Conservation (phyloP, 2,797 vertebrate genomes). For the Argyrosomus regius region DNA sequence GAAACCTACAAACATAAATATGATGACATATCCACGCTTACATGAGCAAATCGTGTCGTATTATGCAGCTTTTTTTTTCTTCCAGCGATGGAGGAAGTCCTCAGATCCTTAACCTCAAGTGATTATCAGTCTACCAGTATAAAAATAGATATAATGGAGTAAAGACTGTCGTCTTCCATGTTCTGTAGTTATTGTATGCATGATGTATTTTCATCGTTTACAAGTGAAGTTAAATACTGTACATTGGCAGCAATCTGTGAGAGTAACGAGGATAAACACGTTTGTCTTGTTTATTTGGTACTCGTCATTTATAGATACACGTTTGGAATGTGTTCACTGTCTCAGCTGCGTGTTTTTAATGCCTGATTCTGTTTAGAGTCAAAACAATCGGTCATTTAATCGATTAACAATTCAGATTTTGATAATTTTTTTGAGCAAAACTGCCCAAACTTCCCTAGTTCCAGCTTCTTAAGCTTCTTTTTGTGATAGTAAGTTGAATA, state of each 20-base stretch:
- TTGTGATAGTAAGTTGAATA: background rate
- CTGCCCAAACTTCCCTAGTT: background rate
- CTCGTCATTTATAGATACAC: background rate
- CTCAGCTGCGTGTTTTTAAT: background rate
- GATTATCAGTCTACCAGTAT: background rate
- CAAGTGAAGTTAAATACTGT: background rate
- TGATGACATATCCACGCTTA: background rate
- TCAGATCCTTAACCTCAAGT: background rate
- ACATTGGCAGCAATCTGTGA: background rate
- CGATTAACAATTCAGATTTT: background rate
- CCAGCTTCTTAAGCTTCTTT: background rate
- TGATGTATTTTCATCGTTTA: background rate
- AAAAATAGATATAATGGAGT: background rate
- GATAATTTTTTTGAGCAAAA: background rate
- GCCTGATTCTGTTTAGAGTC: background rate
- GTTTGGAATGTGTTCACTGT: background rate
- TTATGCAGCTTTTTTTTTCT: background rate
- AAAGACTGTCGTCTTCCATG: background rate
- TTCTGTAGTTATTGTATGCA: background rate
- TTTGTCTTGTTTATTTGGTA: no score
- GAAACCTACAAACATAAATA: constrained; percentile 13
- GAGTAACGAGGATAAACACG: background rate
- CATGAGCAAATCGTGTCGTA: background rate
- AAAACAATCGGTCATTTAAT: background rate
- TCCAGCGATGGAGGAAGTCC: background rate